These are phyloP conservation scores for Muscina levida DNA, from an alignment of 2,888 invertebrate species.

Conservation along the genomic window DNA sequence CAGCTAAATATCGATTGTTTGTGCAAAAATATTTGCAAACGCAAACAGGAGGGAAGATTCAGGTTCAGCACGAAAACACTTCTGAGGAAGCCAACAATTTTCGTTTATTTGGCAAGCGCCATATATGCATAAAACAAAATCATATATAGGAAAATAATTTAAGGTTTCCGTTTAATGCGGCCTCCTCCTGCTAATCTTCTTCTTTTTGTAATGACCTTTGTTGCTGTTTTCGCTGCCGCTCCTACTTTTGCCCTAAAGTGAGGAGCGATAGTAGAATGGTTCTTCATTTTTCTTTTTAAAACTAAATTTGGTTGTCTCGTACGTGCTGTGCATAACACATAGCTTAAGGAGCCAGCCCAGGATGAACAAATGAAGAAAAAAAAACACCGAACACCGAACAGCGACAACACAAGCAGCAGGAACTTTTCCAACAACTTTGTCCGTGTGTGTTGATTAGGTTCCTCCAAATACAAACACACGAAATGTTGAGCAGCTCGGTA, in stretches of 20 bases:
- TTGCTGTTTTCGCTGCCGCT: conserved; percentile 45
- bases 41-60: neutral
- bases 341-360: conserved; percentile 45
- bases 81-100: neutral
- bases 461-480: conserved; percentile 46
- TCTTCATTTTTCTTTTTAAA: conserved; percentile 69
- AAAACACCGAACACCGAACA: conserved; percentile 7
- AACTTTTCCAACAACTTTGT: conserved; percentile 58
- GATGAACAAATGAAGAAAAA: neutral
- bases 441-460: conserved; percentile 66
- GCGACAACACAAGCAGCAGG: conserved; percentile 29
- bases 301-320: conserved; percentile 78
- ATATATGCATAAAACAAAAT: no score
- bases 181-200: neutral
- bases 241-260: neutral
- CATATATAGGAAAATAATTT: conserved; percentile 33
- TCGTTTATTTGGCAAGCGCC: conserved; percentile 1
- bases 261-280: neutral
- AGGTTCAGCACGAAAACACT: neutral
- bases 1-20: conserved; percentile 56
- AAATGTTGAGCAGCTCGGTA: neutral
- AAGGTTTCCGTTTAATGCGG: conserved; percentile 26
- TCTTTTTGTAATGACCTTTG: conserved; percentile 37
- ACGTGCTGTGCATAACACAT: conserved; percentile 74
- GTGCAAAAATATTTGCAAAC: conserved; percentile 2